A percentile compares a stretch with the other conserved stretches of the same genome.
phyloP scores from a whole-genome alignment of 2,888 invertebrate genomes.

The Stenodera caucasica region DNA sequence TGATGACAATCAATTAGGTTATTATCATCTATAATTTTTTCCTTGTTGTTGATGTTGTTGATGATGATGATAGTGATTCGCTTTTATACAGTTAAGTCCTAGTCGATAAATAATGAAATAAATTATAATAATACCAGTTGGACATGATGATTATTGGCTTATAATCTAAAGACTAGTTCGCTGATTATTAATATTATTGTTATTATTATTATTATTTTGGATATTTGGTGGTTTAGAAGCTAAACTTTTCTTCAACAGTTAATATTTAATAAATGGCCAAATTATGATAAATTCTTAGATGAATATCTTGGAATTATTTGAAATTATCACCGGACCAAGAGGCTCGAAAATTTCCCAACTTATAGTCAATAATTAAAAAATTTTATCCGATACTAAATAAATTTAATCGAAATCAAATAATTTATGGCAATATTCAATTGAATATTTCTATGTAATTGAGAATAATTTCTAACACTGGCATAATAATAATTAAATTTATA shows the following conservation, averaged over 20 bases:
- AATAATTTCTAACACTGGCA: not conserved
- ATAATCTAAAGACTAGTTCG: not conserved
- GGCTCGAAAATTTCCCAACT: too few species aligned
- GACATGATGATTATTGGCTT: conserved; percentile 16
- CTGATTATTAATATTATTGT: not conserved
- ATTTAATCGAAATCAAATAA: not conserved
- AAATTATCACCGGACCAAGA: conserved; percentile 12
- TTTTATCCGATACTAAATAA: too few species aligned
- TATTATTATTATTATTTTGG: not conserved
- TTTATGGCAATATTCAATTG: not conserved
- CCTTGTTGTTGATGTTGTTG: not conserved
- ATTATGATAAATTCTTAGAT: conserved; percentile 24
- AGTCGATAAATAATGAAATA: conserved; percentile 22
- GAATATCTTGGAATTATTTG: conserved; percentile 14
- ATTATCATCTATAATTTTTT: conserved; percentile 10
- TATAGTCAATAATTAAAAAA: too few species aligned
- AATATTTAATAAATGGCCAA: conserved; percentile 19
- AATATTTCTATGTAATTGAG: not conserved
- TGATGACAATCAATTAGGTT: conserved; percentile 27
- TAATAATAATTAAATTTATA: not conserved
- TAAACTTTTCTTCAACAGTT: conserved; percentile 5
- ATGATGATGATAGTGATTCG: conserved; percentile 13
- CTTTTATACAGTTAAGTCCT: conserved; percentile 17
- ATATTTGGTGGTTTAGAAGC: not conserved
- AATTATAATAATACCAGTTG: conserved; percentile 14